phyloP scores from a whole-genome alignment of 2,888 invertebrate species.

The Taenaris catops region DNA sequence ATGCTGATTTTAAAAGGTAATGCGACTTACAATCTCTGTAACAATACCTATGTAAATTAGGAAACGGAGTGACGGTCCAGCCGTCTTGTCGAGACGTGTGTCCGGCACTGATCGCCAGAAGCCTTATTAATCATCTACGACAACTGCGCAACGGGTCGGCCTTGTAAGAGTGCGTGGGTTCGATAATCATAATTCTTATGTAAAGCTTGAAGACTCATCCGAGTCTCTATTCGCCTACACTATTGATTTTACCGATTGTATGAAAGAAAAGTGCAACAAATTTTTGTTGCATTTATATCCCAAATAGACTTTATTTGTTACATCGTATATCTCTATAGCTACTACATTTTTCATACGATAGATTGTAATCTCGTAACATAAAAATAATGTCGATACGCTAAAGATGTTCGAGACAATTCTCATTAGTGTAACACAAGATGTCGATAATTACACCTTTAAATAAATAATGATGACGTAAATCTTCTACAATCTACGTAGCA shows the following conservation, averaged over 20 bases:
- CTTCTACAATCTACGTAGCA: conserved; percentile 5
- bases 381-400: no score
- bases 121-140: conserved; percentile 67
- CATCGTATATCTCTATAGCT: no score
- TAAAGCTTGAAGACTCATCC: conserved; percentile 45
- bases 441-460: conserved; percentile 9
- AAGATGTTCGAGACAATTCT: conserved; percentile 9
- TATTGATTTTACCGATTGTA: conserved; percentile 22
- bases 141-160: conserved; percentile 69
- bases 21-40: conserved; percentile 6
- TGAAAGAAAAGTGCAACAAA: conserved; percentile 26
- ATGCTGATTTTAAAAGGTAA: no score
- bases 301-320: no score
- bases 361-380: no score
- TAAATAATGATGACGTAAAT: conserved; percentile 13
- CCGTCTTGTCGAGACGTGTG: conserved; percentile 51
- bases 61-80: conserved; percentile 19
- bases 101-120: conserved; percentile 61
- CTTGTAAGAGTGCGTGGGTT: conserved; percentile 67
- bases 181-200: conserved; percentile 52
- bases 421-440: neutral
- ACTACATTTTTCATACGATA: no score
- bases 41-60: neutral
- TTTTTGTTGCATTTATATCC: no score
- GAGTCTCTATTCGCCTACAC: conserved; percentile 34